Percentiles rank a stretch among this genome's conserved stretches.
Conservation (phyloP, 2,113 vertebrate species). For the Passerina amoena region DNA sequence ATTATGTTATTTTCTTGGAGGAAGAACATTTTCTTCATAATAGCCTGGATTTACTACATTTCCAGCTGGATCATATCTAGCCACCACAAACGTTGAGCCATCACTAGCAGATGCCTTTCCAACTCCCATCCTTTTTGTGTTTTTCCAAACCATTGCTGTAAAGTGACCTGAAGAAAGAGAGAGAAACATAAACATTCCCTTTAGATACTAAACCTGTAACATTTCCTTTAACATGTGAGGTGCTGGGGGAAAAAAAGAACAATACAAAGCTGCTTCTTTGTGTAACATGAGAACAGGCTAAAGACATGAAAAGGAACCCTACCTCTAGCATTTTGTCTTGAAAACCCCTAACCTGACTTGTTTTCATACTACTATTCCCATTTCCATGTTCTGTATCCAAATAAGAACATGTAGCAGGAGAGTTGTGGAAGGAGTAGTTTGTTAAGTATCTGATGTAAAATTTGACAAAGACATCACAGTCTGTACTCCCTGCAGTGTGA, state of each 20-base stretch:
- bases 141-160: constrained; percentile 98
- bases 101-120: constrained; percentile 90
- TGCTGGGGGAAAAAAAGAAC: background rate
- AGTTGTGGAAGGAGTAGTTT: background rate
- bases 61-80: constrained; percentile 93
- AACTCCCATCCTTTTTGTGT: constrained; percentile 88
- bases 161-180: constrained; percentile 86
- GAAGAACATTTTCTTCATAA: constrained; percentile 94
- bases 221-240: background rate
- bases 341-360: background rate
- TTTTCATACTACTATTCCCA: background rate
- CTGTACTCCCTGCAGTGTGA: background rate
- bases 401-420: background rate
- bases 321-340: background rate
- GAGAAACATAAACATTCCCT: background rate
- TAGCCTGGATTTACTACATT: constrained; percentile 94
- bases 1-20: constrained; percentile 76
- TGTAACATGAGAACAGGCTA: background rate
- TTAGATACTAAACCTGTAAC: background rate
- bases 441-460: background rate
- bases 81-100: constrained; percentile 95
- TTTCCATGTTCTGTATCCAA: background rate
- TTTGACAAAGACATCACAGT: background rate
- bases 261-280: background rate
- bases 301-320: background rate